Percentiles rank a stretch among this genome's conserved stretches.
Evolutionary conservation across 2,888 invertebrate genomes (phyloP).

Genomic region (Cataglyphis cursor): DNA sequence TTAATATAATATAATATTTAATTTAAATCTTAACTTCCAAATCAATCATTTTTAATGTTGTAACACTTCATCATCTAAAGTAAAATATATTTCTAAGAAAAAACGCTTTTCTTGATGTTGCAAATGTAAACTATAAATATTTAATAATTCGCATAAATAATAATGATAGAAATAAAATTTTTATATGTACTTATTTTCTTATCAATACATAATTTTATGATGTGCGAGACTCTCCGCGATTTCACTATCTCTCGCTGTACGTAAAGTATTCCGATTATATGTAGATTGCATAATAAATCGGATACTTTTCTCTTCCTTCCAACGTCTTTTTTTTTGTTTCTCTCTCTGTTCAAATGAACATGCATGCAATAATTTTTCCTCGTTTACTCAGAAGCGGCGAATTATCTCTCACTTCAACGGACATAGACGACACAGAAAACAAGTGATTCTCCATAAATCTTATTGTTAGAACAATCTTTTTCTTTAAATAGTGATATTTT

Average conservation of each 20-base stretch:
- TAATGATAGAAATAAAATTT: conserved; percentile 9
- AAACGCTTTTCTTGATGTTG: not conserved
- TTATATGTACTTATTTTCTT: not conserved
- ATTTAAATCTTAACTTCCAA: not conserved
- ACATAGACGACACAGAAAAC: not conserved
- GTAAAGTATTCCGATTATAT: not conserved
- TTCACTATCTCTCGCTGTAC: not conserved
- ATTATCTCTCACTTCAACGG: conserved; percentile 26
- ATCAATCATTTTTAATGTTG: not conserved
- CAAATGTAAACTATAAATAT: not conserved
- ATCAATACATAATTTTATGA: not conserved
- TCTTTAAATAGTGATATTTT: not conserved
- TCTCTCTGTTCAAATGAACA: not conserved
- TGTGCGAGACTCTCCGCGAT: not conserved
- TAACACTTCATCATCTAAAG: not conserved
- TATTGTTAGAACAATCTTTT: not conserved
- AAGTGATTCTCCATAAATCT: not conserved
- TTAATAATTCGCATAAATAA: not conserved
- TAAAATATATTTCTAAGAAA: not conserved
- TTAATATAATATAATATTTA: not conserved
- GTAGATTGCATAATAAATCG: not conserved
- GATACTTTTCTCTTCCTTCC: not conserved
- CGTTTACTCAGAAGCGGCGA: conserved; percentile 9
- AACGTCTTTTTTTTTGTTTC: not conserved
- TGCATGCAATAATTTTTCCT: not conserved